Base-by-base conservation (phyloP, 2,113 vertebrate genomes). In the Nanger granti region DNA sequence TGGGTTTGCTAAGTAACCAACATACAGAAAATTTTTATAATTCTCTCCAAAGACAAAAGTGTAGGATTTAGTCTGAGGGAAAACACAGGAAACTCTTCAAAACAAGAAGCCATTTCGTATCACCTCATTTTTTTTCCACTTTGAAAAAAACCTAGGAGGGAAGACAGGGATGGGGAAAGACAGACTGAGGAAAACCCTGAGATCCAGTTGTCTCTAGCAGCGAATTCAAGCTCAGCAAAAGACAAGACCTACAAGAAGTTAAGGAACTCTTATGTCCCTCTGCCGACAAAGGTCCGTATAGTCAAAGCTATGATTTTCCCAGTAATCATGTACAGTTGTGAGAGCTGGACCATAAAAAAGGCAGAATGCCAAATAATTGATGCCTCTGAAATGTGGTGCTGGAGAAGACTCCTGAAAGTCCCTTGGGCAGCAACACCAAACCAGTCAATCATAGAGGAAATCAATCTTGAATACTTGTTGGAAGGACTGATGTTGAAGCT, bases 201-300 rank as follows among this genome's bases (percentile, higher is more conserved):
- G 49, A 88, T 1, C 28, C 44, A 44, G 8, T 57, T 94, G 7
- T 91, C 24, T 95, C 79, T 64, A 85, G 7, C 12, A 52, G 47
- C 47, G 44, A 60, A 29, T 86, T 62, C 3, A 5, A 31, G 80
- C 18, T 47, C 93, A 73, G 26, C 15, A 83, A 80, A 97, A 87
- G 14, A 3, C 0, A 92, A 92, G 73, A 49, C 8, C 20, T n/a
- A 49, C 24, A 86, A 82, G 44, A 37, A 96, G 79, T 29, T 9
- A 26, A 89, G 66, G 49, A 88, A 82, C 6, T 5, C 14, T 88
- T 29, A 4, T 64, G 20, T 12, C 14, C 88, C 4, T 73, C 9
- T 37, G n/a, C 69, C 0, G 2, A 41, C 69, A 73, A 41, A 73
- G 69, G n/a, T 24, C n/a, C 0, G 0, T 24, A 73, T 41, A 24